These are phyloP conservation scores for Epizoanthus ramosus DNA, from an alignment of 92 coral and sea anemone species.

Conservation along the genomic window DNA sequence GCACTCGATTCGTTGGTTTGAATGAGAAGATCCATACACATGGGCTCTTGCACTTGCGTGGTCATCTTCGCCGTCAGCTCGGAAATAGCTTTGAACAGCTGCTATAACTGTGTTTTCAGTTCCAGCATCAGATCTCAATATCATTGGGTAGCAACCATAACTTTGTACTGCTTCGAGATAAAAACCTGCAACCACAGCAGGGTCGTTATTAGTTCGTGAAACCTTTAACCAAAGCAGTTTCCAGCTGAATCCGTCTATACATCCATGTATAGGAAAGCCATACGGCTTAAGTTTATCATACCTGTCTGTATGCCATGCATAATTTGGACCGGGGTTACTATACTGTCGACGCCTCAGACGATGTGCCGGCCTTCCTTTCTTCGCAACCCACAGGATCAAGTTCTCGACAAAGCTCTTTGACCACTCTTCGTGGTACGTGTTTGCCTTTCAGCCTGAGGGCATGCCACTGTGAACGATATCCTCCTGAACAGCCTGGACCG, in stretches of 20 bases:
- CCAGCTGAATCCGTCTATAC: conserved; percentile 43
- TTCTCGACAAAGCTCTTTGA: conserved; percentile 45
- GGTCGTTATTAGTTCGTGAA: conserved; percentile 53
- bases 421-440: conserved; percentile 63
- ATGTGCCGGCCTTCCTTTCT: conserved; percentile 62
- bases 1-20: conserved; percentile 47
- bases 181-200: conserved; percentile 45
- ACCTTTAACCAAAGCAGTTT: conserved; percentile 43
- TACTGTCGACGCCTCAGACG: conserved; percentile 48
- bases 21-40: conserved; percentile 40
- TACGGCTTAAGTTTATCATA: conserved; percentile 51
- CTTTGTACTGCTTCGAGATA: conserved; percentile 59
- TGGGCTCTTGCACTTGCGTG: conserved; percentile 40
- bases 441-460: conserved; percentile 57
- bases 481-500: conserved; percentile 53
- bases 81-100: conserved; percentile 41
- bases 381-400: conserved; percentile 62
- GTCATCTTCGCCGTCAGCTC: conserved; percentile 43
- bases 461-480: conserved; percentile 60
- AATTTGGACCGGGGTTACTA: conserved; percentile 57
- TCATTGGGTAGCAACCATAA: conserved; percentile 37
- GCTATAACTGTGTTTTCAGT: conserved; percentile 46
- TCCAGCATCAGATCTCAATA: conserved; percentile 41
- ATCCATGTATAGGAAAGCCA: conserved; percentile 50
- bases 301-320: conserved; percentile 56